phyloP scores from a whole-genome alignment of 2,888 invertebrate genomes.

The Chaetogeoica ovagalla region DNA sequence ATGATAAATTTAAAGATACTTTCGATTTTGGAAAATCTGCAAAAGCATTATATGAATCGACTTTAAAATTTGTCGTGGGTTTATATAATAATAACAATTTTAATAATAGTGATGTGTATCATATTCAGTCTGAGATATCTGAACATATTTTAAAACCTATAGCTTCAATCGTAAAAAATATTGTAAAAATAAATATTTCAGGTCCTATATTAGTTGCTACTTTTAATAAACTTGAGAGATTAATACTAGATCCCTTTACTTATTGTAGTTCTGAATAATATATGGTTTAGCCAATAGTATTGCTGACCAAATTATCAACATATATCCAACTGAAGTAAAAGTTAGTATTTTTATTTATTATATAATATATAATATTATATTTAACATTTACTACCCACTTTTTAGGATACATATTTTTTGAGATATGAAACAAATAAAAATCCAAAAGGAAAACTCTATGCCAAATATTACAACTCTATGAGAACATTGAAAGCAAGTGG shows the following conservation, averaged over 20 bases:
- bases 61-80: conserved; percentile 1
- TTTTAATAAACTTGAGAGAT: not conserved
- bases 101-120: not conserved
- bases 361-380: not conserved
- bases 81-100: conserved; percentile 18
- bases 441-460: conserved; percentile 1
- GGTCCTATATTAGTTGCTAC: conserved; percentile 3
- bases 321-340: conserved; percentile 20
- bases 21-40: not conserved
- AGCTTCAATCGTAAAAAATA: not conserved
- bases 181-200: not conserved
- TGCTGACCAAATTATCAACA: not conserved
- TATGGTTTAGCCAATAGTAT: not conserved
- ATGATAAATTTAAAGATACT: not conserved
- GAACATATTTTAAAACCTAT: conserved; percentile 13
- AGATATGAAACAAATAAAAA: conserved; percentile 17
- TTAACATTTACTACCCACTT: not conserved
- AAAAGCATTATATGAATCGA: not conserved
- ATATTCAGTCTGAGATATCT: not conserved
- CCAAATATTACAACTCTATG: conserved; percentile 9
- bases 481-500: conserved; percentile 15
- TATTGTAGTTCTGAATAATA: conserved; percentile 10
- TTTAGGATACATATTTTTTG: conserved; percentile 25
- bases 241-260: not conserved
- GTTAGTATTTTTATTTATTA: not conserved